Evolutionary conservation across 2,888 invertebrate genomes (phyloP), one percentile per base, ranked within the genome.

Genomic region (Monopis laevigella): DNA sequence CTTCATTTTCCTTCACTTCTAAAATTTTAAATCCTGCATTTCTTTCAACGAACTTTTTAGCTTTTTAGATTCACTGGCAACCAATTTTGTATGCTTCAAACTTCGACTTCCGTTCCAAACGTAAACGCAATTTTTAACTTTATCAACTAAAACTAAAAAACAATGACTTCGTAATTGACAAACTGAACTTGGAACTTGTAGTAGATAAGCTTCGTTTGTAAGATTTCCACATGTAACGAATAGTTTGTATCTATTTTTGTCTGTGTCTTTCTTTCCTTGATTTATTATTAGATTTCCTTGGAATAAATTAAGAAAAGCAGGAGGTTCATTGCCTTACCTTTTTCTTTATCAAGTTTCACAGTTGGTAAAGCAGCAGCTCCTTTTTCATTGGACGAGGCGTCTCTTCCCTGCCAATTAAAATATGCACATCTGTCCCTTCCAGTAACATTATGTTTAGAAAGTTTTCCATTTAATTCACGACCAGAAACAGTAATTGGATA

Each of bases 351-450:
- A 49, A 97, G 62, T 62, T 96, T 94, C 0, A 96, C 90, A 0
- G 96, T 96, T 42, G 96, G 82, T 28, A 97, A 75, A 0, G 97
- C 96, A 0, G 96, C 95, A 0, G 94, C 90, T 2, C 97, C 96
- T 68, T 96, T 95, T 58, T 96, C 96, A 58, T 93, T 95, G 10
- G 93, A 86, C 3, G 92, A 89, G 0, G 96, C 92, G 43, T 89
- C 86, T 51, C 82, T 84, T 0, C 97, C 97, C 69, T 96, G 96
- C 97, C 97, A 97, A 62, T 93, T 95, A 78, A 96, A 96, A 67
- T 96, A 97, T 1, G 92, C 91, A 58, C 90, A 92, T n/a, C 96
- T 83, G 59, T 96, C 94, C 14, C 96, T 83, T 0, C 97, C 97
- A 0, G 86, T 85, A 5, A 89, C 84, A 38, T 86, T 85, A 57